Base-by-base conservation (phyloP, 2,888 invertebrate species). In the Petrolisthes manimaculis region DNA sequence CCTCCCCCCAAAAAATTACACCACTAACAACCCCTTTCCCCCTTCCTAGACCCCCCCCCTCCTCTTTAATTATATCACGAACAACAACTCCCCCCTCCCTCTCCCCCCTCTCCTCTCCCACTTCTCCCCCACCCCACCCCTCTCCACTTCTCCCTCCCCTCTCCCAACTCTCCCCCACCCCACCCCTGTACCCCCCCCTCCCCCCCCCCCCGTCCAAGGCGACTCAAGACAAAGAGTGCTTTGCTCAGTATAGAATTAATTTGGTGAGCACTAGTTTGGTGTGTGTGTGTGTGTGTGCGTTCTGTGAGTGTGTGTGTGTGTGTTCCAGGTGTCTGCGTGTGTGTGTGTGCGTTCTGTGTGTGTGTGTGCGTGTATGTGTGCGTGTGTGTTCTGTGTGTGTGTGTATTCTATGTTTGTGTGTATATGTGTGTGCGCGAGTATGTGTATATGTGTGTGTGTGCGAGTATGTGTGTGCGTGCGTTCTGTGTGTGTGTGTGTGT, bases 301-400 rank as follows among this genome's bases (percentile, higher is more conserved):
- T 51, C 9, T 71, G 71, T 71, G 14, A 14, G 71, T 71, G 71
- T 71, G 71, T 71, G 71, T 71, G 69, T 71, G 12, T 71, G 71
- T 71, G 71, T 71, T n/a, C n/a, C n/a, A n/a, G n/a, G n/a, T n/a
- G n/a, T n/a, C n/a, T n/a, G n/a, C n/a, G 71, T 37, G n/a, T 24
- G 53, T 5, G 12, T 51, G 8, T 53, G 77, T 77, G 77, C 8
- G 37, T 74, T 24, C 77, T 18, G 21, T 37, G 77, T 77, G 51
- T 77, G 53, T 53, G 8, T 51, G 9, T 14, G 37, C 3, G n/a
- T 18, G 24, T 71, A 71, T 21, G 14, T 71, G 24, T 21, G 71
- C 2, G 37, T 37, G 37, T 37, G 37, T 37, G 37, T 37, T 37
- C 37, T 37, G 37, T 37, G 37, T 37, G 37, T 37, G 37, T 2